phyloP scores from a whole-genome alignment of 2,797 vertebrate species.

The Leptatherina wallacei region DNA sequence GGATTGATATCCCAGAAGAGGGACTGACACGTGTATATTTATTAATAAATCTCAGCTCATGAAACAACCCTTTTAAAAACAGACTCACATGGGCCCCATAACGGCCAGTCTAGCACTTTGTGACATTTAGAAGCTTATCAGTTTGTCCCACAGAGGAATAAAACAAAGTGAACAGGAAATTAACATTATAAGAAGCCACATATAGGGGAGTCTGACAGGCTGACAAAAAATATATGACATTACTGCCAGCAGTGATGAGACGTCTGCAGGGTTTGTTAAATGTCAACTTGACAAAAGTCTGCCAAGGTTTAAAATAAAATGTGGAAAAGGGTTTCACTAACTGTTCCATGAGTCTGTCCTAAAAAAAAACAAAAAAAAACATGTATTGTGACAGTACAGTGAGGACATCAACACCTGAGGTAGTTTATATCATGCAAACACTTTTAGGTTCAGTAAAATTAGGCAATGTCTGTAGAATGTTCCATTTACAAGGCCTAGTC shows the following conservation, averaged over 20 bases:
- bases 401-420: not conserved
- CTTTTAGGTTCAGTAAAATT: not conserved
- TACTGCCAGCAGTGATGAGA: constrained; percentile 13
- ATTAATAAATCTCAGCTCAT: not conserved
- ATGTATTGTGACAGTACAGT: not conserved
- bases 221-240: constrained; percentile 8
- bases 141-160: constrained; percentile 8
- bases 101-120: constrained; percentile 1
- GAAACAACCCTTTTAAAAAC: not conserved
- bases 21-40: too few relatives aligned
- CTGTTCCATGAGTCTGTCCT: not conserved
- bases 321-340: not conserved
- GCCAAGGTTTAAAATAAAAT: constrained; percentile 10
- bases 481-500: not conserved
- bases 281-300: constrained; percentile 12
- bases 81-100: not conserved
- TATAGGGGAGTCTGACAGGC: constrained; percentile 8
- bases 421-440: not conserved
- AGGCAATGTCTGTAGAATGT: not conserved
- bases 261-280: constrained; percentile 20
- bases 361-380: too few relatives aligned
- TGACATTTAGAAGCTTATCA: constrained; percentile 49
- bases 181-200: constrained; percentile 5
- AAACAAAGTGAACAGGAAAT: constrained; percentile 25
- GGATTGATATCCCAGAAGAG: too few relatives aligned